Evolutionary conservation across 2,888 invertebrate species (phyloP), one percentile per base, ranked within the genome.

Genomic region (Oxystoma pomonae): DNA sequence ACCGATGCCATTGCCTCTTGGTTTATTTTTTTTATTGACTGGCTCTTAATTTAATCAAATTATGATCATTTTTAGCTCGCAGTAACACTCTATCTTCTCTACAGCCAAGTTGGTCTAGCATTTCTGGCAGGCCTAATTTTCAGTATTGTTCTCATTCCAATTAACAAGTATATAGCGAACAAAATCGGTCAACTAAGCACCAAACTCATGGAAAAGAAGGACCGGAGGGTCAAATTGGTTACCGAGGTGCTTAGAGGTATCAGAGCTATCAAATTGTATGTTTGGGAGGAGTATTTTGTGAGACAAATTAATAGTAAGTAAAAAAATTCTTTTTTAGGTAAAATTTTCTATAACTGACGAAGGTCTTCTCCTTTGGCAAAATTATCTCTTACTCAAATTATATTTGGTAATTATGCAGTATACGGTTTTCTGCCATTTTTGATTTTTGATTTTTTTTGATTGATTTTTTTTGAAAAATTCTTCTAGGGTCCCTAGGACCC

Each of bases 241-340:
- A 89, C 90, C 58, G 98, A 98, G 81, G 83, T 94, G 66, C 82
- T 98, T 64, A 85, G 85, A 69, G 96, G 97, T 17, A 95, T 98
- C 61, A 87, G 91, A 70, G 90, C 92, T 7, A 89, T 99, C 22
- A 98, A 98, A 80, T 84, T 94, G 64, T 92, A 96, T 77, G 91
- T 94, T 16, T 98, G 97, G 97, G 98, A 98, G 80, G 87, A 90
- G 64, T 89, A 91, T 77, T 97, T 98, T 75, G 86, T 88, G 56
- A 78, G 84, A 35, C 85, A 84, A 77, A 87, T 93, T 58, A 81
- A 85, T 71, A 86, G 90, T 90, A 77, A 81, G 83, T 79, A 78
- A 19, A 16, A 58, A 56, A 57, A 49, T 57, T 20, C 35, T n/a
- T n/a, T n/a, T n/a, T n/a, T n/a, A n/a, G n/a, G n/a, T n/a, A n/a